These are phyloP conservation scores for Tachycineta bicolor DNA, from an alignment of 2,113 vertebrate genomes.

Conservation along the genomic window DNA sequence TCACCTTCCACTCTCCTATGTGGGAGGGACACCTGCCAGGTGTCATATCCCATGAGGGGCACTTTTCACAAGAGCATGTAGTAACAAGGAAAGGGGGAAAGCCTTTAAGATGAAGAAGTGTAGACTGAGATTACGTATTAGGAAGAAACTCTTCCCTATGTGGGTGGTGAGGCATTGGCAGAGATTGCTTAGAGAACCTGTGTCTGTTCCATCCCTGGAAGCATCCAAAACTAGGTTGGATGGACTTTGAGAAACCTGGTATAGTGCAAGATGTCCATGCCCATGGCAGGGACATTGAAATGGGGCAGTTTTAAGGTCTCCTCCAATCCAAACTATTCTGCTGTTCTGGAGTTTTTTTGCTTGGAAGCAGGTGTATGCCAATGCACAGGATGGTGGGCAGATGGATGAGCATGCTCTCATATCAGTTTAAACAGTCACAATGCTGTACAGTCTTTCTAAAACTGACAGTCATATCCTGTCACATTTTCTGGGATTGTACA, in stretches of 20 bases:
- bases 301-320: neutral
- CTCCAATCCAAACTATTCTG: neutral
- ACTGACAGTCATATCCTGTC: accelerated
- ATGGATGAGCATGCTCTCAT: accelerated
- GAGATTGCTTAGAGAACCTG: neutral
- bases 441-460: neutral
- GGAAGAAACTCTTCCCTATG: neutral
- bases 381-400: accelerated
- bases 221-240: neutral
- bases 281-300: neutral
- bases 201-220: neutral
- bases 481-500: neutral
- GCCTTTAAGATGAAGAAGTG: neutral
- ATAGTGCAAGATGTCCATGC: neutral
- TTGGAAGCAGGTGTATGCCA: neutral
- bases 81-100: neutral
- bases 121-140: neutral
- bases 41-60: no score
- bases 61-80: neutral
- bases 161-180: neutral
- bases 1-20: neutral
- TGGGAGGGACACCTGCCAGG: neutral
- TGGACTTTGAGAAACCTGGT: neutral
- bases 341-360: neutral
- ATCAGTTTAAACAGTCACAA: neutral